A percentile compares a stretch with the other conserved stretches of the same genome.
These are phyloP conservation scores for Quadroppia sp. DNA, from an alignment of 2,888 invertebrate genomes.

Conservation along the genomic window DNA sequence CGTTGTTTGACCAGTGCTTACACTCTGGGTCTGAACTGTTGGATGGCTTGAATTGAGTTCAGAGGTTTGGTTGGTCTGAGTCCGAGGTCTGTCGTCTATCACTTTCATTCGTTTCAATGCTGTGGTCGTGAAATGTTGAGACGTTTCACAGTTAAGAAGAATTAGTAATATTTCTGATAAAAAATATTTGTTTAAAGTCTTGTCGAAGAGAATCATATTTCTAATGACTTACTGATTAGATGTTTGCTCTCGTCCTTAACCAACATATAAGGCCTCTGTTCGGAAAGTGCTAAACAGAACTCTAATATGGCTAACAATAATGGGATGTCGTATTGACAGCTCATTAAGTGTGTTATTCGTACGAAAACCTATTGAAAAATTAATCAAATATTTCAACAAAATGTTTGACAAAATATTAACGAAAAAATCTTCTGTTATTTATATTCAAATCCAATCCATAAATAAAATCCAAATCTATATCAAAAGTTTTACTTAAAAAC, in stretches of 20 bases:
- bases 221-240: constrained; percentile 43
- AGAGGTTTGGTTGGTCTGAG: not conserved
- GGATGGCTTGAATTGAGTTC: not conserved
- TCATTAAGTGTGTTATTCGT: constrained; percentile 43
- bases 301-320: constrained; percentile 42
- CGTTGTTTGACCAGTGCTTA: not conserved
- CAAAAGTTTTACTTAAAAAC: too few relatives aligned
- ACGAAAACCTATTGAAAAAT: constrained; percentile 31
- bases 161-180: constrained; percentile 41
- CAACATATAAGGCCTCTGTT: constrained; percentile 41
- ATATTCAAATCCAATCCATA: too few relatives aligned
- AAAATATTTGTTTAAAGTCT: too few relatives aligned
- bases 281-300: constrained; percentile 42
- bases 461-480: too few relatives aligned
- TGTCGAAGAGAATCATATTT: not conserved
- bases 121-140: constrained; percentile 40
- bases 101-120: constrained; percentile 41
- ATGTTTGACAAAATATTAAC: too few relatives aligned
- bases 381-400: too few relatives aligned
- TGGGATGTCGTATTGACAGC: constrained; percentile 45
- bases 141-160: constrained; percentile 44
- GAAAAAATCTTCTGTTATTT: not conserved
- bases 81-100: constrained; percentile 39
- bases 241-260: constrained; percentile 41
- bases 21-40: not conserved